Base-by-base conservation (phyloP, 1,140 invertebrate genomes). In the Dolichoris vasculosae region DNA sequence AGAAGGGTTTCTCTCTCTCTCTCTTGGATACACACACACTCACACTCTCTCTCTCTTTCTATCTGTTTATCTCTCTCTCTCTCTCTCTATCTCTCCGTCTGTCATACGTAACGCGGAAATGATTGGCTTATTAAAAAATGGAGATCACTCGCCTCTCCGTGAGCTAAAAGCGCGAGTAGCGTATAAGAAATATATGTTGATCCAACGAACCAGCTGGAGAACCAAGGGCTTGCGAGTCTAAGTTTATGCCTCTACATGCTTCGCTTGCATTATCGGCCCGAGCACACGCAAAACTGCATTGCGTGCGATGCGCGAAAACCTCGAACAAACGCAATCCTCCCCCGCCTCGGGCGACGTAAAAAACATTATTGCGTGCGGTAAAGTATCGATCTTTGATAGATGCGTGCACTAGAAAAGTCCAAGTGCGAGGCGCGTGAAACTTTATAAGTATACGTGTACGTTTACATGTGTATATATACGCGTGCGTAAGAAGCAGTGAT, bases 181-280 rank as follows among this genome's bases (percentile, higher is more conserved):
- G 82, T 75, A 83, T 67, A 85, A 82, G 76, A 86, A 79, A 79
- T 86, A 59, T 26, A 80, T 87, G 81, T 91, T 91, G 90, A 91
- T 91, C 90, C 90, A 90, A 91, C 88, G 90, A 91, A 91, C 89
- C 90, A 91, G 90, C 89, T 89, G 87, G 89, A 86, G 83, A 88
- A 84, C 51, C 46, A 59, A 83, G 35, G 64, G 69, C 32, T 51
- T 40, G 20, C n/a, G 55, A 63, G 20, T 40, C 76, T 59, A 59
- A 77, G 20, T 15, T 73, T 40, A 55, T 55, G 15, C 7, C n/a
- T n/a, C n/a, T n/a, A n/a, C n/a, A n/a, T n/a, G n/a, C n/a, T n/a
- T n/a, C n/a, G n/a, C n/a, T n/a, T n/a, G n/a, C n/a, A n/a, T n/a
- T n/a, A n/a, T n/a, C n/a, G n/a, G n/a, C n/a, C n/a, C n/a, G n/a